A percentile compares a stretch with the other conserved stretches of the same genome.
phyloP scores from a whole-genome alignment of 35 echinoderm and acorn worm species.

The Eucidaris tribuloides region DNA sequence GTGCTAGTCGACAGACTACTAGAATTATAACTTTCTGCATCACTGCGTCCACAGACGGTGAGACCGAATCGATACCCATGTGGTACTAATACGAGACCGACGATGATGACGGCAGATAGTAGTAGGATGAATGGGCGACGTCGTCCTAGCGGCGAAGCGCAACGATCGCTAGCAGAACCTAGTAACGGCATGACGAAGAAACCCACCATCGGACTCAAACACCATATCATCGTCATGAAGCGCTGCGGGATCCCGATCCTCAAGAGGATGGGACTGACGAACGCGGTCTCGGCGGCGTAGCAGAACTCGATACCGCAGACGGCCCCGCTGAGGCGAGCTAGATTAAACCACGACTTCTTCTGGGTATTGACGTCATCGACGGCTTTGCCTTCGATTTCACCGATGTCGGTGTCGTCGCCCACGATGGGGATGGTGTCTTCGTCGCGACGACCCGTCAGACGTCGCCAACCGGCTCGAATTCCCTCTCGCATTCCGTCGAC shows the following conservation, averaged over 20 bases:
- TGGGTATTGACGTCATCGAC: constrained; percentile 13
- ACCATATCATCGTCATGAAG: constrained; percentile 98
- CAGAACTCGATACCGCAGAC: constrained; percentile 99
- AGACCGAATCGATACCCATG: constrained; percentile 71
- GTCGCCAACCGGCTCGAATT: constrained; percentile 23
- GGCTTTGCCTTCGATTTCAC: constrained; percentile 9
- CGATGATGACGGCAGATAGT: constrained; percentile 64
- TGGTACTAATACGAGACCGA: constrained; percentile 90
- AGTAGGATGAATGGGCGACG: constrained; percentile 94
- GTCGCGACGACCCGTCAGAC: background rate
- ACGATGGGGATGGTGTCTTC: constrained; percentile 27
- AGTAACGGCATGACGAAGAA: constrained; percentile 89
- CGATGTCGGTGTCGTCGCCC: constrained; percentile 14
- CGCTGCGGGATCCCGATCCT: constrained; percentile 70
- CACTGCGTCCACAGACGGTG: constrained; percentile 12
- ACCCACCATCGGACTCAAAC: constrained; percentile 84
- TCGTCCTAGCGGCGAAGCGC: constrained; percentile 71
- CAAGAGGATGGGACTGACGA: constrained; percentile 86
- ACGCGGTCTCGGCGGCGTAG: constrained; percentile 97
- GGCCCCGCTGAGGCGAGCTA: constrained; percentile 76
- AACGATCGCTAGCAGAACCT: constrained; percentile 93
- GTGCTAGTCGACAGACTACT: background rate
- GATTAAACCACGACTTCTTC: constrained; percentile 44
- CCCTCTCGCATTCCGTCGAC: constrained; percentile 18
- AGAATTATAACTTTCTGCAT: too few relatives aligned